A percentile compares a stretch with the other conserved stretches of the same genome.
Evolutionary conservation across 2,113 vertebrate genomes (phyloP).

Genomic region (Eulemur macaco): DNA sequence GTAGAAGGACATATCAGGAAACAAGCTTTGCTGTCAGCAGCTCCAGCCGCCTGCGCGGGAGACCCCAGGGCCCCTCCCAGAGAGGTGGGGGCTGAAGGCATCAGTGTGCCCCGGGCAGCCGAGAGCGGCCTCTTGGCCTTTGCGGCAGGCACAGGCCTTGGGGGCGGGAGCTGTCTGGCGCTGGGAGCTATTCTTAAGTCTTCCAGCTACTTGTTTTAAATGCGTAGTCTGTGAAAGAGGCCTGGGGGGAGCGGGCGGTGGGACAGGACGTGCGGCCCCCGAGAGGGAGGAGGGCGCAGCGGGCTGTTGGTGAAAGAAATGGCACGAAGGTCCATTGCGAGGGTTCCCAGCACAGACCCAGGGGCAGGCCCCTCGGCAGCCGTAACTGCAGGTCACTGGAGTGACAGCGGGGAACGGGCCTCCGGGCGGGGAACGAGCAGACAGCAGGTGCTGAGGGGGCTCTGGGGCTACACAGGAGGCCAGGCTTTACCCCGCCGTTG

Average conservation of each 20-base stretch:
- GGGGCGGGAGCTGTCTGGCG: no score
- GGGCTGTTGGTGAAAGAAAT: neutral
- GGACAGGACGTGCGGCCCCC: neutral
- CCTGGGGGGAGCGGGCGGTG: rapidly evolving
- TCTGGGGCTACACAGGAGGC: neutral
- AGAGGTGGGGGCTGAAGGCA: neutral
- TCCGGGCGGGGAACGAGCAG: neutral
- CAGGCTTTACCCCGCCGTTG: rapidly evolving
- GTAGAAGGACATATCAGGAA: neutral
- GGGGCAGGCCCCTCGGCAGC: neutral
- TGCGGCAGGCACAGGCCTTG: neutral
- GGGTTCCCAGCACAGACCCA: neutral
- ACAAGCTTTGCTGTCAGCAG: neutral
- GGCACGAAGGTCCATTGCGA: neutral
- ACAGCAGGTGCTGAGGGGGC: rapidly evolving
- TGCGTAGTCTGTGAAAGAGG: neutral
- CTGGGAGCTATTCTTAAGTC: neutral
- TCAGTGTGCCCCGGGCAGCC: no score
- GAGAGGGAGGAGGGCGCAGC: neutral
- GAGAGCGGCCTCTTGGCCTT: no score
- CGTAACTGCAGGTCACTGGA: neutral
- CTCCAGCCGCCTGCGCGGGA: neutral
- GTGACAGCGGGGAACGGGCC: rapidly evolving
- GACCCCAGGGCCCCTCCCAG: no score
- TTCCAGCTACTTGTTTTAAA: neutral